Conservation (phyloP, 64 coral and sea anemone species). For the Dendronephthya gigantea region DNA sequence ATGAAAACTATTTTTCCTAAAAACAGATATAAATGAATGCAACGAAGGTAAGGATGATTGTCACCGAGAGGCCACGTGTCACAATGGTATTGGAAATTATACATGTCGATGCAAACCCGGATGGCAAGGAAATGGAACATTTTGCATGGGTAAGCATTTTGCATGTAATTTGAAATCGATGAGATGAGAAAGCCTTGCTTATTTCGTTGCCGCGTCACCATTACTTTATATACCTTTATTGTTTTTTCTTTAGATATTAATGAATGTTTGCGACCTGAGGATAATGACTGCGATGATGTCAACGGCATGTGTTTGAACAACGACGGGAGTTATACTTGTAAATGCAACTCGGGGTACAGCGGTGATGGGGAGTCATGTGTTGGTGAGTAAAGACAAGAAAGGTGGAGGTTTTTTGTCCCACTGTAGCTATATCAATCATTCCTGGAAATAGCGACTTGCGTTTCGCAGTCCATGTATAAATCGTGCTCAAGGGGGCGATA, state of each 20-base stretch:
- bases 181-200: no score
- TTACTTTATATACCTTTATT: background rate
- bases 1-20: no score
- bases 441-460: no score
- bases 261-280: background rate
- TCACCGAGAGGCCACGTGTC: background rate
- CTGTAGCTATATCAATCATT: no score
- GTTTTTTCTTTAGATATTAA: background rate
- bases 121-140: background rate
- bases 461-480: no score
- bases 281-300: background rate
- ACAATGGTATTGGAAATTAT: background rate
- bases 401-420: no score
- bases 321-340: background rate
- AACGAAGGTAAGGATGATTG: no score
- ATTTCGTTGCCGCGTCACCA: background rate
- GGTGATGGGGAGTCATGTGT: background rate
- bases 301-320: background rate
- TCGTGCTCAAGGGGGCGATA: no score
- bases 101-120: background rate
- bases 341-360: background rate
- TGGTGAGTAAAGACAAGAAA: no score
- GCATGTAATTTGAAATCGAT: no score
- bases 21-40: no score
- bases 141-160: background rate